A percentile compares a stretch with the other conserved stretches of the same genome.
Evolutionary conservation across 1,140 invertebrate genomes (phyloP).

Genomic region (Aricia agestis): DNA sequence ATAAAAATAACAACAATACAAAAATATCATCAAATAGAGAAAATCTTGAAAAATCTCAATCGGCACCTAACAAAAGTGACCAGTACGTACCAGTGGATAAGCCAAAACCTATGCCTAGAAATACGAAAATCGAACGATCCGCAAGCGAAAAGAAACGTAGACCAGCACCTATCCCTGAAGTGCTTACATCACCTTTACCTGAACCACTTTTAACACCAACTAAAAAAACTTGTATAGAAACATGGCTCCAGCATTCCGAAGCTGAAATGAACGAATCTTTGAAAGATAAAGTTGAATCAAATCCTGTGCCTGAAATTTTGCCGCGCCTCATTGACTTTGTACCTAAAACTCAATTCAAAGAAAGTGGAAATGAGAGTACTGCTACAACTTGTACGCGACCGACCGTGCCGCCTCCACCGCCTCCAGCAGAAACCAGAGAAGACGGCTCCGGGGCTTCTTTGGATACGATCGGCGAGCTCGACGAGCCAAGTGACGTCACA

Average conservation of each 20-base stretch:
- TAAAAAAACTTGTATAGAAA: slow-evolving; percentile 73
- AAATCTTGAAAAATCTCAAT: slow-evolving; percentile 20
- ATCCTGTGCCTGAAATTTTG: slow-evolving; percentile 63
- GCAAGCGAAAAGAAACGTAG: slow-evolving; percentile 57
- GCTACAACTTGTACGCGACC: slow-evolving; percentile 41
- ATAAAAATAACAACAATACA: slow-evolving; percentile 66
- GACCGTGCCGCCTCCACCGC: slow-evolving; percentile 56
- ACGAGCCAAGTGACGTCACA: slow-evolving; percentile 74
- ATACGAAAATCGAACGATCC: slow-evolving; percentile 60
- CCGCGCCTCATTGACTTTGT: slow-evolving; percentile 83
- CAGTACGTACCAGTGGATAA: slow-evolving; percentile 33
- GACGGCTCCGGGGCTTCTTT: slow-evolving; percentile 72
- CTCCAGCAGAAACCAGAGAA: slow-evolving; percentile 59
- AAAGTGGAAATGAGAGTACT: slow-evolving; percentile 45
- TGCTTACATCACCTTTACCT: slow-evolving; percentile 36
- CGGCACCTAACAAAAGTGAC: not conserved
- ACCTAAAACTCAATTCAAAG: slow-evolving; percentile 76
- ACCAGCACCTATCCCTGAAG: slow-evolving; percentile 51
- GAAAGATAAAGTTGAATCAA: slow-evolving; percentile 53
- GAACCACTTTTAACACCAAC: slow-evolving; percentile 69
- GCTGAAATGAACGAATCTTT: slow-evolving; percentile 63
- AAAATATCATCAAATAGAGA: slow-evolving; percentile 35
- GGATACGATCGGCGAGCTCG: slow-evolving; percentile 82
- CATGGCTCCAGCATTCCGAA: slow-evolving; percentile 71
- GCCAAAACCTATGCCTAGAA: slow-evolving; percentile 69